Evolutionary conservation across 1,140 invertebrate genomes (phyloP), one percentile per base, ranked within the genome.

Genomic region (Globodera ellingtonae): DNA sequence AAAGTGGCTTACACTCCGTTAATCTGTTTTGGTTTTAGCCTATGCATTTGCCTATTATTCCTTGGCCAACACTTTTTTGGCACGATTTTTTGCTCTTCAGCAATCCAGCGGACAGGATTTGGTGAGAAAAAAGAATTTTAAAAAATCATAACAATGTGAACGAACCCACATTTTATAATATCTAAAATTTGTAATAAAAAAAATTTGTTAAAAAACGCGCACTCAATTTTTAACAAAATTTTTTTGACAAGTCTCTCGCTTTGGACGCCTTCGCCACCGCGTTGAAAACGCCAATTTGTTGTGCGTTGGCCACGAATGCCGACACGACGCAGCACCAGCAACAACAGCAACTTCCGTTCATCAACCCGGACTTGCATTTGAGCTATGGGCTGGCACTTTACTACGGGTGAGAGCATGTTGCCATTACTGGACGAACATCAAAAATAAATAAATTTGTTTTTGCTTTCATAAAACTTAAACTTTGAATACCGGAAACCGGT

Each of bases 11-110:
- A 35, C 35, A 35, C 35, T 35, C 35, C 35, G 35, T 2, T 35
- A 35, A 35, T 35, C 35, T 35, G 35, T 18, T 62, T 18, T 62
- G 18, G 18, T 62, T 62, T 62, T 74, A 24, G 56, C 21, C 18
- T 81, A 81, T 62, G 5, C 82, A 9, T 81, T 81, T 79, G 80
- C 52, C 44, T 83, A 72, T 15, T 83, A 83, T 50, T 81, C 80
- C 7, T 13, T 81, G 78, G 80, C 48, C 48, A 81, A 81, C 50
- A 81, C 80, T 4, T 79, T 83, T 47, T 72, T 81, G 24, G 46
- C 10, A 8, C 56, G 80, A 4, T 81, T 81, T 50, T 81, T 81
- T 59, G 71, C 59, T 9, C 62, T 62, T 46, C 50, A 50, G 8
- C 80, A 81, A 13, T 21, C 79, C 21, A 10, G 78, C 7, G 48